Percentiles rank a stretch among this genome's conserved stretches.
These are phyloP conservation scores for Chrosomus eos DNA, from an alignment of 2,797 vertebrate genomes.

Conservation along the genomic window DNA sequence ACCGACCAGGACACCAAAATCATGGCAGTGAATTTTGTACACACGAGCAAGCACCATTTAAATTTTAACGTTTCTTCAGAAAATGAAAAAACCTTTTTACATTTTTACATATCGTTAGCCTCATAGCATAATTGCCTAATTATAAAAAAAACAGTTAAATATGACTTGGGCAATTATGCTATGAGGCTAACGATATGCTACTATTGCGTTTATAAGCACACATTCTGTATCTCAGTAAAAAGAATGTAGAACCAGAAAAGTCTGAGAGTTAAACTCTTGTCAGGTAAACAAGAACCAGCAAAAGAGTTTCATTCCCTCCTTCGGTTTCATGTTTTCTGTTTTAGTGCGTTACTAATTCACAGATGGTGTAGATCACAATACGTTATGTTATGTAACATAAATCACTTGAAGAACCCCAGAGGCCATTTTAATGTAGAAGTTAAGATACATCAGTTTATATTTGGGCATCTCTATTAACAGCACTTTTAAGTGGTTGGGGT, in stretches of 20 bases:
- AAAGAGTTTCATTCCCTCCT: background rate
- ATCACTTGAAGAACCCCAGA: background rate
- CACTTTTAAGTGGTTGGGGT: constrained; percentile 16
- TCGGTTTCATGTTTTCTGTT: background rate
- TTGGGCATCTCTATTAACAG: background rate
- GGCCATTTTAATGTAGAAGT: background rate
- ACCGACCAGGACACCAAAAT: background rate
- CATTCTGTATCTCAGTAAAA: background rate
- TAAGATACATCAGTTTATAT: background rate
- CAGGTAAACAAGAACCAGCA: background rate
- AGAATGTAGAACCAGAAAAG: background rate
- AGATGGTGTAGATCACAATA: background rate
- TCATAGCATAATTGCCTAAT: too few relatives aligned
- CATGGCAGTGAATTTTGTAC: background rate
- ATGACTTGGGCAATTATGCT: too few relatives aligned
- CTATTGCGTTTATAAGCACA: background rate
- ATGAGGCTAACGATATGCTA: too few relatives aligned
- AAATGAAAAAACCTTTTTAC: background rate
- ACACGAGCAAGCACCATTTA: background rate
- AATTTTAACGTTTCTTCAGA: too few relatives aligned
- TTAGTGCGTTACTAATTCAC: background rate
- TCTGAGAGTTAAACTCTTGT: background rate
- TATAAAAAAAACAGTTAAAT: too few relatives aligned
- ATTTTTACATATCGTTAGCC: background rate
- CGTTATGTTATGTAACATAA: background rate